Evolutionary conservation across 1,140 invertebrate genomes (phyloP), one percentile per base, ranked within the genome.

Genomic region (Camponotus pennsylvanicus): DNA sequence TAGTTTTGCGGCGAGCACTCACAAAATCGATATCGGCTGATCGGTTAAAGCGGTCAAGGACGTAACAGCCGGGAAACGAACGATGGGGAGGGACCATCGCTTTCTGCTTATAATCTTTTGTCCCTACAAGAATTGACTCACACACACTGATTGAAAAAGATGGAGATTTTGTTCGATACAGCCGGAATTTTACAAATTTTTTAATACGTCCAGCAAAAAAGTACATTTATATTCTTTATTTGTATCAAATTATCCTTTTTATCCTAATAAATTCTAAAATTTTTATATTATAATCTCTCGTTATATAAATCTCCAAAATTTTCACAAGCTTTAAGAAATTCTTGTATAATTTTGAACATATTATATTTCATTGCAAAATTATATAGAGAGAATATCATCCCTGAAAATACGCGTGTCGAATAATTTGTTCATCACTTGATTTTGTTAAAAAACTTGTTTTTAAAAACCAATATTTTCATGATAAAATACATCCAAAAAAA

Each of bases 31-130:
- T 71, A 88, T 86, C 80, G 89, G 80, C 55, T 37, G 77, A 59
- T 32, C 64, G 57, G 55, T 27, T 88, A 89, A 88, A 40, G 87
- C 82, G 88, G 88, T 89, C 88, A 89, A 89, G 88, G 88, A 79
- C 18, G n/a, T 57, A 77, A 45, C 2, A 15, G 40, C 52, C 82
- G 61, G 61, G 55, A 18, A 15, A 86, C 64, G 59, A 63, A 57
- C 52, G 45, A 76, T 70, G 15, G 52, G 66, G 32, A 57, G 27
- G 27, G 52, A 73, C 67, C 57, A 73, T 82, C 59, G n/a, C 21
- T 70, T 67, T 83, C 21, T 32, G 34, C 76, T 27, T 37, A 45
- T 42, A 67, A 83, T 61, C 55, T 49, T 55, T 61, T 40, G 27
- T 59, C 11, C 40, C 34, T 9, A 18, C 13, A 59, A 63, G 18